These are phyloP conservation scores for Acropternis orthonyx DNA, from an alignment of 2,797 vertebrate species.

Conservation along the genomic window DNA sequence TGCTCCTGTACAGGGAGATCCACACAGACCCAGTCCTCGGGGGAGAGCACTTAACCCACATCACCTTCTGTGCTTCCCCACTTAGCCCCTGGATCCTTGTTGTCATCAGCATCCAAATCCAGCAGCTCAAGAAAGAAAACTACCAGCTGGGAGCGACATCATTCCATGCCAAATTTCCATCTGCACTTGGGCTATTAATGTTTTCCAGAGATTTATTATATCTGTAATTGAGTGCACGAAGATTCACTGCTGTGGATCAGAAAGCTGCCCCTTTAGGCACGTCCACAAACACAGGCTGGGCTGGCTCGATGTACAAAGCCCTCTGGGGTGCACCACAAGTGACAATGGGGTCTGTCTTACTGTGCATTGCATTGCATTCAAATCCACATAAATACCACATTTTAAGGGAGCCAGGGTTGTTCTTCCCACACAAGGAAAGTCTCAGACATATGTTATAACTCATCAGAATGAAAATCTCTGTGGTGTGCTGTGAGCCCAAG, in stretches of 20 bases:
- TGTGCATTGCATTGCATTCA: rapidly evolving
- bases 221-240: neutral
- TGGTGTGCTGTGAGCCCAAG: neutral
- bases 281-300: neutral
- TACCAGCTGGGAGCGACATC: neutral
- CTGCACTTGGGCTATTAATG: neutral
- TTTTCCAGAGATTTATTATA: neutral
- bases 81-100: neutral
- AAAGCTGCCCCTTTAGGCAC: neutral
- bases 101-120: neutral
- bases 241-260: neutral
- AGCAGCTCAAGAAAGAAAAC: neutral
- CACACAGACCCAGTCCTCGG: rapidly evolving
- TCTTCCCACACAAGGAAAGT: neutral
- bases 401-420: neutral
- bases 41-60: neutral
- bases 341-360: neutral
- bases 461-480: neutral
- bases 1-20: neutral
- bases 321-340: neutral
- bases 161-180: neutral
- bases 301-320: neutral
- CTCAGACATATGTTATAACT: neutral
- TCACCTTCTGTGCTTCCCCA: neutral
- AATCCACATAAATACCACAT: neutral